Percentiles rank a stretch among this genome's conserved stretches.
phyloP scores from a whole-genome alignment of 2,888 invertebrate species.

The Phortica okadai region DNA sequence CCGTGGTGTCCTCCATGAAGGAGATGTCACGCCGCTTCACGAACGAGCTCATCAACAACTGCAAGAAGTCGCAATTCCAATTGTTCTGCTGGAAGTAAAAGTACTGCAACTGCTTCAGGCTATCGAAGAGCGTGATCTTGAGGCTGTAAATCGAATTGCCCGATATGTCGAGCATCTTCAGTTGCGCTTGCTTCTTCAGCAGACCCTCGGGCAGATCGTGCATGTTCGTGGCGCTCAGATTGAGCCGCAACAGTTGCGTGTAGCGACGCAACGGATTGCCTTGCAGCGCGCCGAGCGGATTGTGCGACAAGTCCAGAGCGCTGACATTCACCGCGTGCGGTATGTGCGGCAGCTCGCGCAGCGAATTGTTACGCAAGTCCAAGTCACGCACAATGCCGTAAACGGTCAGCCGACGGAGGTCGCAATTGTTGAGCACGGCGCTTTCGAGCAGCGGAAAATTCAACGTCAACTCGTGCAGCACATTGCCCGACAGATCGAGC shows the following conservation, averaged over 20 bases:
- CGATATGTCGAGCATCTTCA: slow-evolving; percentile 71
- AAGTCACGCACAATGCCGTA: slow-evolving; percentile 67
- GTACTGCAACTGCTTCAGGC: slow-evolving; percentile 70
- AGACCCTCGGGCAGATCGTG: slow-evolving; percentile 71
- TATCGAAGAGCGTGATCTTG: slow-evolving; percentile 73
- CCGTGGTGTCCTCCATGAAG: slow-evolving; percentile 70
- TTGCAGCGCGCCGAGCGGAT: slow-evolving; percentile 70
- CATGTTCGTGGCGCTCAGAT: slow-evolving; percentile 67
- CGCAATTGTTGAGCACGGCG: slow-evolving; percentile 67
- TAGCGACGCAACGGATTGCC: slow-evolving; percentile 70
- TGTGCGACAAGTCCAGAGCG: slow-evolving; percentile 68
- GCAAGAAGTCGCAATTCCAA: slow-evolving; percentile 74
- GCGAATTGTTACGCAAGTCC: slow-evolving; percentile 72
- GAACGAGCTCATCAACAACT: slow-evolving; percentile 72
- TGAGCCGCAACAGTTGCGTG: slow-evolving; percentile 65
- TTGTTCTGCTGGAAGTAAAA: slow-evolving; percentile 75
- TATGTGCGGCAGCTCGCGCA: slow-evolving; percentile 72
- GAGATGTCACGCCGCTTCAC: slow-evolving; percentile 72
- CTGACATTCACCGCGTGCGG: slow-evolving; percentile 70
- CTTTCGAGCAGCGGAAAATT: slow-evolving; percentile 66
- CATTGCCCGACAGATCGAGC: slow-evolving; percentile 72
- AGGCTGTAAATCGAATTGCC: slow-evolving; percentile 69
- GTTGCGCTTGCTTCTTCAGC: slow-evolving; percentile 70
- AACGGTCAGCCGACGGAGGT: slow-evolving; percentile 68
- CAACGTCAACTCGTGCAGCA: slow-evolving; percentile 68